These are phyloP conservation scores for Alosa sapidissima DNA, from an alignment of 2,797 vertebrate genomes.

Conservation along the genomic window DNA sequence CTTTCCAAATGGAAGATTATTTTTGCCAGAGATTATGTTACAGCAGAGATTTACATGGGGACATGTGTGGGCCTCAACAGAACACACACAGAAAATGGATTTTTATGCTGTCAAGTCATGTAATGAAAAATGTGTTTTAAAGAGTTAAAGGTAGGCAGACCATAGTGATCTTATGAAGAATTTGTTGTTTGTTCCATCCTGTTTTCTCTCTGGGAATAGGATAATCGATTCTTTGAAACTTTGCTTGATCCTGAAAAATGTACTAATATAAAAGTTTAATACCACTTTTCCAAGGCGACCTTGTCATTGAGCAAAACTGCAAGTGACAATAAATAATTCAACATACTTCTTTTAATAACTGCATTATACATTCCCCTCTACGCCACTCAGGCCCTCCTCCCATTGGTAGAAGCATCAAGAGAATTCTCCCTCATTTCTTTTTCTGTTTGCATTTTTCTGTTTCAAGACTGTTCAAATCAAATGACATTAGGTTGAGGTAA, in stretches of 20 bases:
- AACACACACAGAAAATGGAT: not conserved
- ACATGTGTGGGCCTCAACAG: not conserved
- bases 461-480: slow-evolving; percentile 25
- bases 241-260: slow-evolving; percentile 46
- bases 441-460: slow-evolving; percentile 21
- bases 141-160: not conserved
- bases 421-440: slow-evolving; percentile 17
- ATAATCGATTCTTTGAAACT: slow-evolving; percentile 49
- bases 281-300: slow-evolving; percentile 45
- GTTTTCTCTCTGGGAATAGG: slow-evolving; percentile 16
- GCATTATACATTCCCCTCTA: slow-evolving; percentile 45
- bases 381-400: slow-evolving; percentile 31
- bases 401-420: slow-evolving; percentile 35
- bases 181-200: not conserved
- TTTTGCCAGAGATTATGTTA: not conserved
- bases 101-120: not conserved
- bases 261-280: slow-evolving; percentile 55
- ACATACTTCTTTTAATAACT: slow-evolving; percentile 51
- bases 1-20: not conserved
- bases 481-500: slow-evolving; percentile 34
- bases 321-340: slow-evolving; percentile 59
- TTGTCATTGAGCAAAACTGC: slow-evolving; percentile 54
- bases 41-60: not conserved
- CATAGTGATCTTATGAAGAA: not conserved
- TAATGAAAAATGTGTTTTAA: not conserved